Evolutionary conservation across 2,113 vertebrate species (phyloP).

Genomic region (Aldabrachelys gigantea): DNA sequence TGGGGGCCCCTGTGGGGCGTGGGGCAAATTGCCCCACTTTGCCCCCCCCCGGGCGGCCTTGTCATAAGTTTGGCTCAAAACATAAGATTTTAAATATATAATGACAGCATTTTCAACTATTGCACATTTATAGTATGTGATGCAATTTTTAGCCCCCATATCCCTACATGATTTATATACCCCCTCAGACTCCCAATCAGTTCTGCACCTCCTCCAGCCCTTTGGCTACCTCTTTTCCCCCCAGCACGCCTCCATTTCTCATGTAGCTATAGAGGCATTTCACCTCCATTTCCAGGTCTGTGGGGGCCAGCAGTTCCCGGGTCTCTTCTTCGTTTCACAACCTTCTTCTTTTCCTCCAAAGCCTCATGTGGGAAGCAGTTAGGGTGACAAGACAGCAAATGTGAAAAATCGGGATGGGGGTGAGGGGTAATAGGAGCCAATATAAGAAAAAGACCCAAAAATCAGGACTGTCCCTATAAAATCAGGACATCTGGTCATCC

Average conservation of each 20-base stretch:
- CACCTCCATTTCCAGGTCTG: neutral
- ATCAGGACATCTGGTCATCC: too few species aligned
- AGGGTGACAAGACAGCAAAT: too few species aligned
- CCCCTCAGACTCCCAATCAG: neutral
- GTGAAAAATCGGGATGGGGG: too few species aligned
- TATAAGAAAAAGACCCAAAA: too few species aligned
- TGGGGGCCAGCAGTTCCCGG: too few species aligned
- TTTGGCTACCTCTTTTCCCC: neutral
- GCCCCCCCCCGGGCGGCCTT: too few species aligned
- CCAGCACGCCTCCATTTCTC: neutral
- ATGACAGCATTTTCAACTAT: neutral
- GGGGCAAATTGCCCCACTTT: too few species aligned
- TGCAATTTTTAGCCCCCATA: neutral
- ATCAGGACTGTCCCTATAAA: too few species aligned
- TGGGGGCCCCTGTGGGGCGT: too few species aligned
- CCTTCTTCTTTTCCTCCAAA: neutral
- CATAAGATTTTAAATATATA: neutral
- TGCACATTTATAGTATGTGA: neutral
- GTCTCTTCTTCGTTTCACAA: neutral
- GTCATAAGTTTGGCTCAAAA: neutral
- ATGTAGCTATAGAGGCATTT: neutral
- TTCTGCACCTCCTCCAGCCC: neutral
- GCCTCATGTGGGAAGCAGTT: neutral
- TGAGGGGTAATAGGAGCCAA: too few species aligned
- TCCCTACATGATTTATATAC: neutral